Percentiles rank a stretch among this genome's conserved stretches.
These are phyloP conservation scores for Neodiprion pinetum DNA, from an alignment of 1,140 invertebrate species.

Conservation along the genomic window DNA sequence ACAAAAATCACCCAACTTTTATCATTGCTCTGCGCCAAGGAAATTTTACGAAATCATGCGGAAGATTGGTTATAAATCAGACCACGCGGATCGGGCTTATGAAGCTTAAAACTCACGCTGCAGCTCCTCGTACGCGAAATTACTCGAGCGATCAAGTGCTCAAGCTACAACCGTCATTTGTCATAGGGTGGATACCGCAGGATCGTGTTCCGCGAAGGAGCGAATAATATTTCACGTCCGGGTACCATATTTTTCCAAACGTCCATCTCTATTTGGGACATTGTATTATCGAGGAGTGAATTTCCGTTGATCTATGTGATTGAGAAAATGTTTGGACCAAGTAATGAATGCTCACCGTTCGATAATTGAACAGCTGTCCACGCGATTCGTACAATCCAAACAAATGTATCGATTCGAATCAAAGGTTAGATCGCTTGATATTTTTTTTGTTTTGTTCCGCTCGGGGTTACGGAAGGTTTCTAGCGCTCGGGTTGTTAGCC, in stretches of 20 bases:
- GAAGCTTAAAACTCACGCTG: not conserved
- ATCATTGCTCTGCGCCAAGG: not conserved
- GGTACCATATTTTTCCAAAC: no score
- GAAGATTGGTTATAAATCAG: not conserved
- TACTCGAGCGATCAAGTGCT: not conserved
- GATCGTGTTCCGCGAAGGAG: no score
- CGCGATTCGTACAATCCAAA: no score
- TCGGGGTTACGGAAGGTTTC: not conserved
- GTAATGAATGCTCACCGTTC: no score
- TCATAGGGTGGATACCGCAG: conserved; percentile 35
- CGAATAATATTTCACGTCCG: no score
- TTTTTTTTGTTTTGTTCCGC: not conserved
- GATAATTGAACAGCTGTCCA: no score
- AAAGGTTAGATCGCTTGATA: no score
- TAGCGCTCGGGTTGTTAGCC: not conserved
- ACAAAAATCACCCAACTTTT: not conserved
- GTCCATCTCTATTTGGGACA: no score
- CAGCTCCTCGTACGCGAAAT: conserved; percentile 37
- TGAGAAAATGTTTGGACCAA: no score
- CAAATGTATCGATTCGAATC: no score
- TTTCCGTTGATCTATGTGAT: no score
- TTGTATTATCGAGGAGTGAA: no score
- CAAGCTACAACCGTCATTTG: conserved; percentile 40
- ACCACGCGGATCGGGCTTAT: not conserved
- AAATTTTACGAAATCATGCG: not conserved